These are phyloP conservation scores for Dicyrtoma fusca DNA, from an alignment of 2,888 invertebrate species.

Conservation along the genomic window DNA sequence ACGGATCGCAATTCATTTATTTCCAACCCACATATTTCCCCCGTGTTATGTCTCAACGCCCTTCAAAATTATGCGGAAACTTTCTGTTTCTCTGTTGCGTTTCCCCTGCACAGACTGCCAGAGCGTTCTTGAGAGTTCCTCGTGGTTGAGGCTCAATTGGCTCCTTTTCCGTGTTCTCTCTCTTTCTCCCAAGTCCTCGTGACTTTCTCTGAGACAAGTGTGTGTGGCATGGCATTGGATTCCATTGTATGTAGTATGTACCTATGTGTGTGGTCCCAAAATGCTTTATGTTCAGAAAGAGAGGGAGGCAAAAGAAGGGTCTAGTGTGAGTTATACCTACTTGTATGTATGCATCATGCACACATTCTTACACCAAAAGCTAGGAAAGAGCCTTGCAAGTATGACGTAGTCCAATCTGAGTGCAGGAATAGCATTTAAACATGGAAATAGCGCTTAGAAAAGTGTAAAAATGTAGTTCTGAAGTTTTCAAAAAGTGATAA, in stretches of 20 bases:
- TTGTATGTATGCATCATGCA: too few species aligned
- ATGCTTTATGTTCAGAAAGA: neutral
- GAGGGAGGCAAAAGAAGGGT: too few species aligned
- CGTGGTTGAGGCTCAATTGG: neutral
- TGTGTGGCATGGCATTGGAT: neutral
- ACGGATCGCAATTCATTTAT: constrained; percentile 32
- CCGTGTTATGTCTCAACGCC: constrained; percentile 29
- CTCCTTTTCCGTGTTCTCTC: constrained; percentile 3
- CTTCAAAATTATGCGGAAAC: constrained; percentile 28
- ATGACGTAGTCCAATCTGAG: too few species aligned
- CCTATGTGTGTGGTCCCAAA: neutral
- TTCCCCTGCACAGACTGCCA: neutral
- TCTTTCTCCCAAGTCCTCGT: constrained; percentile 5
- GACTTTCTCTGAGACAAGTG: neutral
- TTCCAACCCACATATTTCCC: constrained; percentile 36
- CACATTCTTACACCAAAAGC: too few species aligned
- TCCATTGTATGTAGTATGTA: neutral
- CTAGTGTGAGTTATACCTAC: too few species aligned
- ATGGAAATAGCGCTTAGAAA: too few species aligned
- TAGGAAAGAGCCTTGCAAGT: neutral
- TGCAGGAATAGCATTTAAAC: too few species aligned
- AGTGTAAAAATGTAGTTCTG: too few species aligned
- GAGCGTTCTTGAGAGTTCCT: neutral
- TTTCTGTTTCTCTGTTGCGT: constrained; percentile 28
- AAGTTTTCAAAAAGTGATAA: too few species aligned